A percentile compares a stretch with the other conserved stretches of the same genome.
Evolutionary conservation across 2,113 vertebrate species (phyloP).

Genomic region (Sminthopsis crassicaudata): DNA sequence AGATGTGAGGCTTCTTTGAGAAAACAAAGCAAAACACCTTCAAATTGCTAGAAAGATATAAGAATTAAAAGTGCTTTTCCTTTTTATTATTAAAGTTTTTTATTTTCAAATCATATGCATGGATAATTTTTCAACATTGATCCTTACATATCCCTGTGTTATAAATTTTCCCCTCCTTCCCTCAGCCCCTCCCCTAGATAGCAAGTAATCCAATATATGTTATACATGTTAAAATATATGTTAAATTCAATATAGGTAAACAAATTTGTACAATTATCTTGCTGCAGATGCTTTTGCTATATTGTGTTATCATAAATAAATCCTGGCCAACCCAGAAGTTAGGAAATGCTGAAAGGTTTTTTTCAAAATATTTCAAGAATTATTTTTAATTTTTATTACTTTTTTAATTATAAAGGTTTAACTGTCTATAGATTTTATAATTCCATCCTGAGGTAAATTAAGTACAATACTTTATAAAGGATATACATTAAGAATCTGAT

Average conservation of each 20-base stretch:
- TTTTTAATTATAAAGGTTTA: background rate
- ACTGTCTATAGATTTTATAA: background rate
- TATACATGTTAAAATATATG: too few species aligned
- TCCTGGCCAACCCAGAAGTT: background rate
- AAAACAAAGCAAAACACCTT: background rate
- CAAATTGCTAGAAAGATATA: background rate
- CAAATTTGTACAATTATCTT: too few species aligned
- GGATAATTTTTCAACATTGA: too few species aligned
- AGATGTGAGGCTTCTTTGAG: constrained; percentile 24
- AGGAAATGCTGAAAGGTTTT: constrained; percentile 34
- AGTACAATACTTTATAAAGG: constrained; percentile 19
- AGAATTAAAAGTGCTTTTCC: background rate
- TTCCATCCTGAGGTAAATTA: background rate
- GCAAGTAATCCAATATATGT: too few species aligned
- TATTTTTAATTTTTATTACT: background rate
- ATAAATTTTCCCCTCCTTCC: too few species aligned
- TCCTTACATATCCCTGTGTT: too few species aligned
- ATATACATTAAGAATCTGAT: constrained; percentile 39
- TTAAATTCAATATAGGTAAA: too few species aligned
- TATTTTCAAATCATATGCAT: too few species aligned
- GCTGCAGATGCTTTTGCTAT: constrained; percentile 18
- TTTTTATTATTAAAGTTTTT: too few species aligned
- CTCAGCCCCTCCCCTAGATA: too few species aligned
- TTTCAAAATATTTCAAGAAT: background rate
- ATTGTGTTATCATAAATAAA: background rate